Evolutionary conservation across 1,140 invertebrate species (phyloP).

Genomic region (Caenorhabditis tropicalis): DNA sequence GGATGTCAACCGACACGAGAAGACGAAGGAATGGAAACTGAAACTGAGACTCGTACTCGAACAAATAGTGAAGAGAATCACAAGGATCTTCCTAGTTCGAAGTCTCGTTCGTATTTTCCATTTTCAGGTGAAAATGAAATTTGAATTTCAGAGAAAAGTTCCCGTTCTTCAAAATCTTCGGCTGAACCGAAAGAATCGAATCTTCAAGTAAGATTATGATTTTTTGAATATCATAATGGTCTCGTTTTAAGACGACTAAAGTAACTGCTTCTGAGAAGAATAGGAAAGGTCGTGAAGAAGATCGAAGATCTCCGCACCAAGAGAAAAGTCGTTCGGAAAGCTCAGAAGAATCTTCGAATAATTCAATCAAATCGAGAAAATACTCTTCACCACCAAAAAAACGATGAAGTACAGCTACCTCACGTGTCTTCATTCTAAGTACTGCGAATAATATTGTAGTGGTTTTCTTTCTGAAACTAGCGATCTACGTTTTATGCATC

Average conservation of each 20-base stretch:
- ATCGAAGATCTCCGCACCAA: neutral
- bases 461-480: too few species aligned
- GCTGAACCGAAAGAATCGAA: too few species aligned
- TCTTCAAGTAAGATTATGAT: too few species aligned
- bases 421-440: too few species aligned
- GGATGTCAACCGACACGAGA: constrained; percentile 13
- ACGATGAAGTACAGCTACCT: neutral
- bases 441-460: too few species aligned
- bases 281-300: neutral
- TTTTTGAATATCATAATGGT: too few species aligned
- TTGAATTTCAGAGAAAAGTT: too few species aligned
- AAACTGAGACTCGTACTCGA: neutral
- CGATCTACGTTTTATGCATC: too few species aligned
- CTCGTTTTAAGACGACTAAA: too few species aligned
- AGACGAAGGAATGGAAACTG: neutral
- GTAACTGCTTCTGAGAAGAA: neutral
- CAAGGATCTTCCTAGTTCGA: too few species aligned
- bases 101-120: too few species aligned
- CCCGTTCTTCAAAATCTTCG: neutral
- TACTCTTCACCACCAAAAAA: neutral
- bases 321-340: neutral
- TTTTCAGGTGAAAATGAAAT: neutral
- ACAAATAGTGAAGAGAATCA: neutral
- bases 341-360: neutral
- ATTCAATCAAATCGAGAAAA: neutral